A percentile compares a stretch with the other conserved stretches of the same genome.
Evolutionary conservation across 2,888 invertebrate species (phyloP).

Genomic region (Nesidiocoris tenuis): DNA sequence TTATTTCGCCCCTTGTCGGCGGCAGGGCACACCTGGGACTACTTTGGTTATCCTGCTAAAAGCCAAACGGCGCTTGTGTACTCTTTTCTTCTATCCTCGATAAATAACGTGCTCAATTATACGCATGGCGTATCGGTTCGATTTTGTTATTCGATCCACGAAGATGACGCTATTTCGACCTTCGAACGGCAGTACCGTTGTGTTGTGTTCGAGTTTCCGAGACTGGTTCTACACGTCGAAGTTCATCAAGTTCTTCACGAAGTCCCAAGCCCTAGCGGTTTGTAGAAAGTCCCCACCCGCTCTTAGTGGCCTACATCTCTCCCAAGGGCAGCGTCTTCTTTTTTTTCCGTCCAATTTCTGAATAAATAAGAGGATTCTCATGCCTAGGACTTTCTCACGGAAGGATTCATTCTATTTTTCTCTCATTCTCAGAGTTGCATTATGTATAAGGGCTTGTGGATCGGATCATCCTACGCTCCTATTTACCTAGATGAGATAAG

Average conservation of each 20-base stretch:
- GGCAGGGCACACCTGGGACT: no score
- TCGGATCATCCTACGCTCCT: background rate
- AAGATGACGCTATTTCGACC: background rate
- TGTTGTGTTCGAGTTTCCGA: background rate
- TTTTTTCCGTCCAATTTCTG: background rate
- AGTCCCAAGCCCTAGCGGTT: background rate
- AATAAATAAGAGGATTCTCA: background rate
- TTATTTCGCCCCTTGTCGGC: no score
- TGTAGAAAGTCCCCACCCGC: background rate
- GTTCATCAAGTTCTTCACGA: background rate
- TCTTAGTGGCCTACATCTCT: background rate
- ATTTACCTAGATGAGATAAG: background rate
- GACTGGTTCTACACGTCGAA: background rate
- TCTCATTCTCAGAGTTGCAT: background rate
- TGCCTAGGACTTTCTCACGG: background rate
- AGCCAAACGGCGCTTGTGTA: no score
- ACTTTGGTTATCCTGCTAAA: no score
- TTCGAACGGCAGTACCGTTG: background rate
- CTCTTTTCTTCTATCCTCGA: no score
- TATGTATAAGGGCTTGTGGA: background rate
- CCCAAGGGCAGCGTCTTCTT: background rate
- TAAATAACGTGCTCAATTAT: no score
- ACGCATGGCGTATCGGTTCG: no score
- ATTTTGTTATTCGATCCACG: no score
- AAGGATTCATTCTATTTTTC: background rate